Conservation (phyloP, 2,797 vertebrate species). For the Eulemur mongoz region DNA sequence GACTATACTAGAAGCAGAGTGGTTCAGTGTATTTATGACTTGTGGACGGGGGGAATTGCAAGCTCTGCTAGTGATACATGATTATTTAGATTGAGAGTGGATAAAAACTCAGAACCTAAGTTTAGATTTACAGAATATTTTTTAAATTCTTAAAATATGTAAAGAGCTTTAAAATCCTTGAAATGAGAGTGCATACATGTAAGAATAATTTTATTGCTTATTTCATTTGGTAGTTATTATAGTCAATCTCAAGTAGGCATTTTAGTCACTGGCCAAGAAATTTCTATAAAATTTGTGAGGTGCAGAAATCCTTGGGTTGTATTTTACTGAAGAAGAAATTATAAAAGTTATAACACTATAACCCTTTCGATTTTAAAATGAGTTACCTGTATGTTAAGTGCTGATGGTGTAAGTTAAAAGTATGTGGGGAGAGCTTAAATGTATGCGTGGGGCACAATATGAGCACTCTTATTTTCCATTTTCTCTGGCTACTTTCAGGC, state of each 20-base stretch:
- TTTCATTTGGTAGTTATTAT: constrained; percentile 1
- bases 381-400: constrained; percentile 64
- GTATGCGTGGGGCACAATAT: neutral
- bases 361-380: constrained; percentile 47
- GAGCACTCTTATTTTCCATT: constrained; percentile 28
- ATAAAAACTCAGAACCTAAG: neutral
- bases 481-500: constrained; percentile 31
- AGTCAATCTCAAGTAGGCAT: neutral
- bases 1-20: constrained; percentile 25
- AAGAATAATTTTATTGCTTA: constrained; percentile 14
- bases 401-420: constrained; percentile 55
- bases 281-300: constrained; percentile 52
- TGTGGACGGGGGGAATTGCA: neutral
- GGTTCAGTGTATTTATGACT: constrained; percentile 50
- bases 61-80: neutral
- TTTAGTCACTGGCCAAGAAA: constrained; percentile 15
- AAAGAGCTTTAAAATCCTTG: neutral
- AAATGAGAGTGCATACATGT: neutral
- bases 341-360: constrained; percentile 60
- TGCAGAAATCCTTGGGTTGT: constrained; percentile 39
- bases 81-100: neutral
- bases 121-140: neutral
- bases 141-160: neutral
- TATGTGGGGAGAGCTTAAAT: constrained; percentile 26
- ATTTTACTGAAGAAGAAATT: constrained; percentile 61